A percentile compares a stretch with the other conserved stretches of the same genome.
Evolutionary conservation across 1,140 invertebrate species (phyloP).

Genomic region (Nomia melanderi): DNA sequence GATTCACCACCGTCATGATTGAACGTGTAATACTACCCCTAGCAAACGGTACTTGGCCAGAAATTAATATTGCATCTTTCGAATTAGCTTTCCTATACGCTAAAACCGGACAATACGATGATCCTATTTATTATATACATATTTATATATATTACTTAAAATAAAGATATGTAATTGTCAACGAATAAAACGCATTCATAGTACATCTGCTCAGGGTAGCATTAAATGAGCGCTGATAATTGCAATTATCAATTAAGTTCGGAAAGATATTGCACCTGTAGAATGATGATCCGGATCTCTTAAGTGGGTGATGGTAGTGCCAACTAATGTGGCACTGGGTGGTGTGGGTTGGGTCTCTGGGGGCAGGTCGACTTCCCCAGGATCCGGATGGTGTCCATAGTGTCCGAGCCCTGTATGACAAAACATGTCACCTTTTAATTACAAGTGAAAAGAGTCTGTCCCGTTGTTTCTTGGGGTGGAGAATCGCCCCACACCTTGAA

Average conservation of each 20-base stretch:
- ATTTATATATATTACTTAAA: too few relatives aligned
- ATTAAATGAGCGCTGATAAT: neutral
- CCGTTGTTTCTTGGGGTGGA: constrained; percentile 50
- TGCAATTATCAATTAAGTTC: neutral
- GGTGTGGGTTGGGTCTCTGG: constrained; percentile 80
- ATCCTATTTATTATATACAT: too few relatives aligned
- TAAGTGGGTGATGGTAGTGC: constrained; percentile 79
- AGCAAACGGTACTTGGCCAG: neutral
- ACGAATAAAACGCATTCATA: too few relatives aligned
- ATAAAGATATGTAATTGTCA: too few relatives aligned
- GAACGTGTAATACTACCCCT: neutral
- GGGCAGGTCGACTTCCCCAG: constrained; percentile 79
- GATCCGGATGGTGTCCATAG: constrained; percentile 80
- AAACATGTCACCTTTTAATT: constrained; percentile 81
- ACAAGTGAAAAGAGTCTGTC: constrained; percentile 75
- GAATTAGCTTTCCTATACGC: neutral
- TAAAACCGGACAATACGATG: neutral
- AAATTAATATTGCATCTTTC: neutral
- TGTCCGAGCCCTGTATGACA: constrained; percentile 81
- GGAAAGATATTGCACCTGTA: constrained; percentile 67
- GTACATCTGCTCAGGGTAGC: neutral
- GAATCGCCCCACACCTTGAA: constrained; percentile 71
- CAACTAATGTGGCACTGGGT: constrained; percentile 81
- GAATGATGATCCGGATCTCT: constrained; percentile 78
- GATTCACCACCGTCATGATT: neutral